Evolutionary conservation across 2,797 vertebrate species (phyloP).

Genomic region (Chrysolophus pictus): DNA sequence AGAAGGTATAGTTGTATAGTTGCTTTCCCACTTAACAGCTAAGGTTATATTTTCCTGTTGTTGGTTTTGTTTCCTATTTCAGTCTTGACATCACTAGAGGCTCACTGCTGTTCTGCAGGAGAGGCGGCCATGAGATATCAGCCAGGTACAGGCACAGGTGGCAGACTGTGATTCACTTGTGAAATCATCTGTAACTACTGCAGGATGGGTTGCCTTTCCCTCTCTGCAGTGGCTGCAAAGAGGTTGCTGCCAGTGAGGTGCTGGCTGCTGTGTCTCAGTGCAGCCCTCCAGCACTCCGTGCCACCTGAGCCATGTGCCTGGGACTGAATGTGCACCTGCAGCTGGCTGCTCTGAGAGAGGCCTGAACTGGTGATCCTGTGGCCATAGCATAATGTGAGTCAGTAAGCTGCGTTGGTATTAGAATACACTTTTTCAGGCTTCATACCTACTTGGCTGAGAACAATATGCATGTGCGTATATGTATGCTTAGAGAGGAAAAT

Average conservation of each 20-base stretch:
- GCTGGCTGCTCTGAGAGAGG: neutral
- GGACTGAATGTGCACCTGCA: neutral
- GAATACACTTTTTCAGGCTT: neutral
- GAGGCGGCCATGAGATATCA: neutral
- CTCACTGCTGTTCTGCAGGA: neutral
- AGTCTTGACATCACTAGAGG: neutral
- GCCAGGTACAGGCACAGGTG: neutral
- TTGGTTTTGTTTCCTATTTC: neutral
- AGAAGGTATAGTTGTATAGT: neutral
- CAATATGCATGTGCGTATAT: accelerated
- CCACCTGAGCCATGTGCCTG: neutral
- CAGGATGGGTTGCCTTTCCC: neutral
- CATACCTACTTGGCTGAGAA: neutral
- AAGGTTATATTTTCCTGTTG: neutral
- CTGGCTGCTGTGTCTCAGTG: neutral
- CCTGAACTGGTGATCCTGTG: neutral
- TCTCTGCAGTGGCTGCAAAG: neutral
- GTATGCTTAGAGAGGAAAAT: neutral
- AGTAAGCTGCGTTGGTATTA: constrained; percentile 1
- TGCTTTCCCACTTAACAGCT: constrained; percentile 14
- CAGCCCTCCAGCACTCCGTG: neutral
- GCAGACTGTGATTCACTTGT: neutral
- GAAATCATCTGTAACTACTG: neutral
- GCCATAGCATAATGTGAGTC: neutral
- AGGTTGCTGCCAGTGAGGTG: neutral